Evolutionary conservation across 1,140 invertebrate species (phyloP), one percentile per base, ranked within the genome.

Genomic region (Trichogramma pretiosum): DNA sequence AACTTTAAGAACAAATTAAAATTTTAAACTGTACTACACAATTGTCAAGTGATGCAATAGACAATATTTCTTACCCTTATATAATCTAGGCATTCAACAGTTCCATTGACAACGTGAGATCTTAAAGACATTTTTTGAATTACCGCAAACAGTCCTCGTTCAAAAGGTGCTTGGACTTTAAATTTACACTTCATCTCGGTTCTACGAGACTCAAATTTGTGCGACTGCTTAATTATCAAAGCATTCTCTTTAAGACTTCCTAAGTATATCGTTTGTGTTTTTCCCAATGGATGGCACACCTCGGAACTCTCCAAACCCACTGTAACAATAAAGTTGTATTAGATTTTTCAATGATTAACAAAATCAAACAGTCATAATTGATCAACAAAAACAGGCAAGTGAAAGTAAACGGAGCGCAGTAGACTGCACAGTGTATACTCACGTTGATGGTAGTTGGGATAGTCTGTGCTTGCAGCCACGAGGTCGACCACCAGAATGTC

Each of bases 61-160:
- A n/a, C n/a, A n/a, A n/a, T n/a, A n/a, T n/a, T 28, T 11, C 17
- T 53, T 47, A 68, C 65, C 49, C 52, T 54, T 21, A 69, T 48
- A 34, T 62, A 67, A 52, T 69, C 67, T 11, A 67, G 13, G 23
- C 67, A 69, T 1, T 51, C 21, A n/a, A n/a, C n/a, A 4, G 39
- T 52, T 5, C 43, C 55, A 32, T 60, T 58, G n/a, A n/a, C n/a
- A n/a, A n/a, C n/a, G n/a, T n/a, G 5, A 7, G 32, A 46, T 21
- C 67, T 52, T 4, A 69, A 56, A 32, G 56, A 58, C 54, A 67
- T 59, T 24, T 49, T 61, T 32, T 68, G 65, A 18, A 69, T 56
- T 3, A 67, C 63, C n/a, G 56, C 63, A 17, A 67, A 63, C 2
- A 69, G 26, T 5, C 60, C 57, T 9, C 56, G 50, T 0, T 42